Conservation (phyloP, 2,888 invertebrate species). For the Parnassius orleans region DNA sequence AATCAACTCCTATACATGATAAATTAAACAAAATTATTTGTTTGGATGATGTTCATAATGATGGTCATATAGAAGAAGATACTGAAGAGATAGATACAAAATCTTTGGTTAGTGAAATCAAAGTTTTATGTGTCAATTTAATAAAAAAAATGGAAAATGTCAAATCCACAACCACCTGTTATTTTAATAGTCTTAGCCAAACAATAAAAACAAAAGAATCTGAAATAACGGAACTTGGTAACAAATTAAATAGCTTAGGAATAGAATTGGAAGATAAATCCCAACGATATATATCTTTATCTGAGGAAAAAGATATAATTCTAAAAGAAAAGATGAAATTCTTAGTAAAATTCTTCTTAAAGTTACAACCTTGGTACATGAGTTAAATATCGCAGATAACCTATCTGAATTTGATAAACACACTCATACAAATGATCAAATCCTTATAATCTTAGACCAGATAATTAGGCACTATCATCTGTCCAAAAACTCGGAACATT, state of each 20-base stretch:
- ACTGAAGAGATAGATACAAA: not conserved
- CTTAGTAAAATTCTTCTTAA: conserved; percentile 43
- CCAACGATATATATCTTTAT: conserved; percentile 15
- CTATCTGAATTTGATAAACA: conserved; percentile 30
- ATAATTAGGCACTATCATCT: conserved; percentile 36
- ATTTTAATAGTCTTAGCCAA: conserved; percentile 27
- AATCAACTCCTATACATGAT: conserved; percentile 1
- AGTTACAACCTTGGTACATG: conserved; percentile 36
- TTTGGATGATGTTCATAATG: not conserved
- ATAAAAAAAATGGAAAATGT: conserved; percentile 30
- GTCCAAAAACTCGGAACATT: conserved; percentile 11
- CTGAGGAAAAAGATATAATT: conserved; percentile 24
- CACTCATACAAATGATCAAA: conserved; percentile 36
- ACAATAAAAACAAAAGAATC: conserved; percentile 36
- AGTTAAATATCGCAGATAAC: conserved; percentile 39
- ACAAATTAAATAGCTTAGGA: conserved; percentile 30
- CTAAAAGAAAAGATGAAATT: conserved; percentile 35
- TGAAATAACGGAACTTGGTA: conserved; percentile 31
- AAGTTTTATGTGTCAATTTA: conserved; percentile 27
- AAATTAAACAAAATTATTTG: not conserved
- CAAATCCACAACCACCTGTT: conserved; percentile 1
- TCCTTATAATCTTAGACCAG: conserved; percentile 47
- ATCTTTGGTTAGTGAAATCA: conserved; percentile 15
- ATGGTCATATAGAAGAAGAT: not conserved
- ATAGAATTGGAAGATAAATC: conserved; percentile 36